phyloP scores from a whole-genome alignment of 2,113 vertebrate genomes.

The Agapornis roseicollis region DNA sequence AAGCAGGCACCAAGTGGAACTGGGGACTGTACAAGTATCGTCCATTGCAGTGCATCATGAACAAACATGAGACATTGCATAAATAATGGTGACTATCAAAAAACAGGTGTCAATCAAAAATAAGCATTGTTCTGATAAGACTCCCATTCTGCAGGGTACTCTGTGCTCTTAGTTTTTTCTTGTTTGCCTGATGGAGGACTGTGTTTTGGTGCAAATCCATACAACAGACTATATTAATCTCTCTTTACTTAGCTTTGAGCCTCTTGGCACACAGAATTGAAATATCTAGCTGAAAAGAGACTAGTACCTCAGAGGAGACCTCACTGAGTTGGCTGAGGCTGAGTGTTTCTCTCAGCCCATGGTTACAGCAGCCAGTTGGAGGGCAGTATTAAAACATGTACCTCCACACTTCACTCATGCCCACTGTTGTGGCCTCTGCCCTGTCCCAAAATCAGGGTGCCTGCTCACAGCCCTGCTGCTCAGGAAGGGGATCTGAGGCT shows the following conservation, averaged over 20 bases:
- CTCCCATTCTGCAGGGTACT: background rate
- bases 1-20: background rate
- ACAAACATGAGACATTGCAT: background rate
- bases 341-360: background rate
- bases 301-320: background rate
- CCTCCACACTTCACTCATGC: background rate
- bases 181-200: background rate
- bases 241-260: background rate
- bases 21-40: fast-evolving
- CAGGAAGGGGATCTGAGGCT: background rate
- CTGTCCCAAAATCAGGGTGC: background rate
- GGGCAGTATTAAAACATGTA: background rate
- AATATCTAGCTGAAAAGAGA: background rate
- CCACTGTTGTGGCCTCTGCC: background rate
- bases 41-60: background rate
- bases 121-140: background rate
- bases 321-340: background rate
- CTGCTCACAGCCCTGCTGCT: background rate
- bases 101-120: background rate
- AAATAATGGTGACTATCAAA: background rate
- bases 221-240: background rate
- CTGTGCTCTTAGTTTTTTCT: background rate
- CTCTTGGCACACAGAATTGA: background rate
- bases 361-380: background rate
- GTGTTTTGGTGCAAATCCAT: background rate